Base-by-base conservation (phyloP, 2,797 vertebrate species). In the Philypnodon macrostomus region DNA sequence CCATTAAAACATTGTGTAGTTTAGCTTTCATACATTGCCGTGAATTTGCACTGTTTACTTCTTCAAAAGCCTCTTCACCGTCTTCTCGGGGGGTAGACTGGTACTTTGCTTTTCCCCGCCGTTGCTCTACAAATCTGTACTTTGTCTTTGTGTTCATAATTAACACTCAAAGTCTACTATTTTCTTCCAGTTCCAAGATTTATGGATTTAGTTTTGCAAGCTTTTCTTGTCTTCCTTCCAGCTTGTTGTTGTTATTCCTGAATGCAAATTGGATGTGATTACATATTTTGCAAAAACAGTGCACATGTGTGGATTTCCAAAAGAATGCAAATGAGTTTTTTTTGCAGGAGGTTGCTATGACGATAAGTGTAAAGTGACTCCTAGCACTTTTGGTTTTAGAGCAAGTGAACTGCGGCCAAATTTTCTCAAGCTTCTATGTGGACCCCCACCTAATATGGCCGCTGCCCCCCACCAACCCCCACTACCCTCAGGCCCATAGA, bases 201-300 rank as follows among this genome's bases (percentile, higher is more conserved):
- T 70, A 75, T 77, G 58, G 26, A 34, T 70, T 73, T 70, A 44
- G 19, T 47, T 66, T 77, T 71, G 24, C 24, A 52, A 41, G 15
- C 56, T 74, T 67, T 61, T 47, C 53, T 51, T 76, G 68, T 79
- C 17, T 66, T 19, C 50, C 63, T 77, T 74, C 73, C 79, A 82
- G 75, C 65, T 51, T 56, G 26, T 54, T 81, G 80, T 73, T 80
- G 75, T 80, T 77, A 55, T 78, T 80, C 70, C 62, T 76, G 64
- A 81, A 64, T 66, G 63, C 68, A 79, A 79, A 82, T 77, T 78
- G 69, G 53, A 79, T 60, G 53, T 77, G 80, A 85, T 82, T 84
- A 73, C 68, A 71, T 64, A 61, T 73, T 60, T 63, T 64, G n/a
- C n/a, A 29, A 74, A 80, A 85, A 71, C 16, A 67, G 63, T 59